A percentile compares a stretch with the other conserved stretches of the same genome.
Evolutionary conservation across 2,888 invertebrate genomes (phyloP).

Genomic region (Pediacus dermestoides): DNA sequence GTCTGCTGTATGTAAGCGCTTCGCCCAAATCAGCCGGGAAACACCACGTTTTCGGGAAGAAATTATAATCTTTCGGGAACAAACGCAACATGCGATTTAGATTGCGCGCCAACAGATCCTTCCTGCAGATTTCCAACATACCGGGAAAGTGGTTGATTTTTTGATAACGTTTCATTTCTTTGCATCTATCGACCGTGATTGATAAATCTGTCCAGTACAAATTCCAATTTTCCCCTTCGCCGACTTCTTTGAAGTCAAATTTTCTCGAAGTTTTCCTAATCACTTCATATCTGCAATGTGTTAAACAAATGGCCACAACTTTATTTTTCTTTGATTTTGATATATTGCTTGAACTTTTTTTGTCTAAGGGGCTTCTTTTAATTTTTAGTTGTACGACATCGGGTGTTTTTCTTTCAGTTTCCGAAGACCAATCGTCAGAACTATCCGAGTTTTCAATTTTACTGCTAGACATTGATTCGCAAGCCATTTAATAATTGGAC

Average conservation of each 20-base stretch:
- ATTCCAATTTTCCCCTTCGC: conserved; percentile 82
- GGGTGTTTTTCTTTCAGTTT: conserved; percentile 25
- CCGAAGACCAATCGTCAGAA: conserved; percentile 33
- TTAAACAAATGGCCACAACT: conserved; percentile 60
- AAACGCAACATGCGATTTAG: conserved; percentile 84
- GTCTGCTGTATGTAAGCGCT: conserved; percentile 67
- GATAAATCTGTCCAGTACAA: conserved; percentile 88
- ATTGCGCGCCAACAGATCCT: conserved; percentile 84
- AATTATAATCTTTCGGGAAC: conserved; percentile 86
- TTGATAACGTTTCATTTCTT: conserved; percentile 89
- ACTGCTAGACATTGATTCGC: conserved; percentile 31
- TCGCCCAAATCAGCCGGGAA: conserved; percentile 83
- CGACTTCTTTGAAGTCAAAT: conserved; percentile 73
- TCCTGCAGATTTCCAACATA: conserved; percentile 58
- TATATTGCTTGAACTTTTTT: conserved; percentile 8
- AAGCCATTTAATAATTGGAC: conserved; percentile 31
- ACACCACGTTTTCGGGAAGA: conserved; percentile 93
- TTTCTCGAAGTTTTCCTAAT: conserved; percentile 67
- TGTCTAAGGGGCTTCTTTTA: not conserved
- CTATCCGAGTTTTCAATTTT: conserved; percentile 32
- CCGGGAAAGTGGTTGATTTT: conserved; percentile 89
- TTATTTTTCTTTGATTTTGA: conserved; percentile 30
- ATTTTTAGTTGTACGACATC: not conserved
- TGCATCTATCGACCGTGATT: conserved; percentile 79
- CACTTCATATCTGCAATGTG: conserved; percentile 70